A percentile compares a stretch with the other conserved stretches of the same genome.
Evolutionary conservation across 1,140 invertebrate genomes (phyloP).

Genomic region (Ceratosolen fusciceps): DNA sequence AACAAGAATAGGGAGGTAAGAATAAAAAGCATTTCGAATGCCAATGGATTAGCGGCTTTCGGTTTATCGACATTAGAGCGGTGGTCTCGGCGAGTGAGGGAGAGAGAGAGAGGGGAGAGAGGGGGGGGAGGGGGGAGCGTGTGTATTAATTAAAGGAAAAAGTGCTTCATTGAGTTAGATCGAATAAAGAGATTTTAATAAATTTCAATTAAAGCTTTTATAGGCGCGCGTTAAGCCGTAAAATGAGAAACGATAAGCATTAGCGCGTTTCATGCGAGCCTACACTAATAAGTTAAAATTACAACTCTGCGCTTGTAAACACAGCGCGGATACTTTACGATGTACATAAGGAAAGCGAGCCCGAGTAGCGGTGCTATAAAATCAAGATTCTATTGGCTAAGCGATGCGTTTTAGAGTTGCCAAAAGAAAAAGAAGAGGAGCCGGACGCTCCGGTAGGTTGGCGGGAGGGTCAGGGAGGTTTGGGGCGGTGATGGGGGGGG

Average conservation of each 20-base stretch:
- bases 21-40: too few relatives aligned
- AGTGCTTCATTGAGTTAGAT: background rate
- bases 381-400: background rate
- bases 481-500: too few relatives aligned
- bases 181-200: slow-evolving; percentile 21
- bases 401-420: background rate
- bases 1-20: too few relatives aligned
- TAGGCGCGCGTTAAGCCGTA: background rate
- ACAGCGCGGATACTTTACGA: slow-evolving; percentile 24
- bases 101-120: too few relatives aligned
- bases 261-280: slow-evolving; percentile 7
- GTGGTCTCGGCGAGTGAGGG: too few relatives aligned
- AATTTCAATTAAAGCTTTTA: slow-evolving; percentile 30
- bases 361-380: background rate
- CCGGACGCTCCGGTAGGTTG: too few relatives aligned
- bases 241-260: slow-evolving; percentile 29
- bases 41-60: too few relatives aligned
- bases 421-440: background rate
- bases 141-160: too few relatives aligned
- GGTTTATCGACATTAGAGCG: too few relatives aligned
- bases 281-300: slow-evolving; percentile 27
- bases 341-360: slow-evolving; percentile 20
- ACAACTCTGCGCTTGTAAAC: slow-evolving; percentile 21
- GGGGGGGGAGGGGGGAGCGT: too few relatives aligned
- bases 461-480: too few relatives aligned